Evolutionary conservation across 2,797 vertebrate genomes (phyloP).

Genomic region (Notamacropus eugenii): DNA sequence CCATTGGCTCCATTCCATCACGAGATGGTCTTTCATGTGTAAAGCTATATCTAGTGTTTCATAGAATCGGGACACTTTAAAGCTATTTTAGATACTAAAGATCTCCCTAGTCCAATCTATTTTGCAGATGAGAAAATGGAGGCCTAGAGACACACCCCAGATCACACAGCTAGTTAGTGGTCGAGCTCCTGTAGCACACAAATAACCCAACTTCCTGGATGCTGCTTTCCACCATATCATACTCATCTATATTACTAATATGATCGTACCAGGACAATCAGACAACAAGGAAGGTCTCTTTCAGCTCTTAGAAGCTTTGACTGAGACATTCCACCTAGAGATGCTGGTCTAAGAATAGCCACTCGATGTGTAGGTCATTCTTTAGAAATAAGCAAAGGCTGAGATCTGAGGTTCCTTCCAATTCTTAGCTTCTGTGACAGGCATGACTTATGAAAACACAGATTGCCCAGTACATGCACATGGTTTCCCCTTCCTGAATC

Average conservation of each 20-base stretch:
- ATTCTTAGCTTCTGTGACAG: not conserved
- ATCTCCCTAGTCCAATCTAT: not conserved
- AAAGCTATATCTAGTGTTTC: not conserved
- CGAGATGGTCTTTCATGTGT: not conserved
- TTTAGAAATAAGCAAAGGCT: not conserved
- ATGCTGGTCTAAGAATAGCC: not conserved
- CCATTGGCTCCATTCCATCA: not conserved
- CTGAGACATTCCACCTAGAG: not conserved
- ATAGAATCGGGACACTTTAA: not conserved
- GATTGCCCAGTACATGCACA: not conserved
- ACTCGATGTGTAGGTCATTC: not conserved
- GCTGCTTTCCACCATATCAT: not conserved
- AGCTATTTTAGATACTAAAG: conserved; percentile 14
- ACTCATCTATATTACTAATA: not conserved
- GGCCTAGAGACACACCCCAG: not conserved
- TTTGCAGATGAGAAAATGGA: conserved; percentile 11
- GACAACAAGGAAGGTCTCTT: not conserved
- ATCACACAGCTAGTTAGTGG: not conserved
- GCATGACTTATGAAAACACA: not conserved
- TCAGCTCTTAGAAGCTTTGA: not conserved
- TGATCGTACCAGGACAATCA: not conserved
- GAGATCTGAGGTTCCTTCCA: not conserved
- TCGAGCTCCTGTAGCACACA: not conserved
- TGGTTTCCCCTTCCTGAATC: not conserved
- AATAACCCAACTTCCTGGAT: not conserved